Evolutionary conservation across 2,888 invertebrate genomes (phyloP).

Genomic region (Boloria selene): DNA sequence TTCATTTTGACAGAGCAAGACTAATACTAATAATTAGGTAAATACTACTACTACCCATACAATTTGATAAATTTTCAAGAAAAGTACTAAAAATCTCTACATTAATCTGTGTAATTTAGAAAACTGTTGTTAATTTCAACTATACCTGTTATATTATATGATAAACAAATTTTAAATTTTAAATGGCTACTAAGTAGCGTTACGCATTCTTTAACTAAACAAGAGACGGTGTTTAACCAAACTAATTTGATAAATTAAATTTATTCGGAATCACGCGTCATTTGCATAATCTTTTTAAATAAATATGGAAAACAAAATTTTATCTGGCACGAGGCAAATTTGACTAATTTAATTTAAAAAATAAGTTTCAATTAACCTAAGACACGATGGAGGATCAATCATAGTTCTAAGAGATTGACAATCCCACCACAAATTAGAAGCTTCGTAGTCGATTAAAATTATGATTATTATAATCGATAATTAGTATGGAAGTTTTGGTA

Average conservation of each 20-base stretch:
- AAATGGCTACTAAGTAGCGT: neutral
- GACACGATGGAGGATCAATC: slow-evolving; percentile 12
- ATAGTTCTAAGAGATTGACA: slow-evolving; percentile 9
- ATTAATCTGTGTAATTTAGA: neutral
- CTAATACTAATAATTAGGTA: too few relatives aligned
- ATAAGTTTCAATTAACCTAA: slow-evolving; percentile 52
- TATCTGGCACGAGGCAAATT: slow-evolving; percentile 20
- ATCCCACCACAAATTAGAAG: slow-evolving; percentile 26
- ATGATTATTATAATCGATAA: too few relatives aligned
- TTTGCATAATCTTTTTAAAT: slow-evolving; percentile 31
- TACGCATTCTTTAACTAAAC: slow-evolving; percentile 7
- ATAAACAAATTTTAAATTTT: slow-evolving; percentile 18
- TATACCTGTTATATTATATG: neutral
- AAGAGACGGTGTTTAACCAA: slow-evolving; percentile 19
- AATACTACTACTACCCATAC: too few relatives aligned
- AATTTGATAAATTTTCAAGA: too few relatives aligned
- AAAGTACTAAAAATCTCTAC: neutral
- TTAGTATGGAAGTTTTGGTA: too few relatives aligned
- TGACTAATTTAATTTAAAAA: slow-evolving; percentile 18
- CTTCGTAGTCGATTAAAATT: too few relatives aligned
- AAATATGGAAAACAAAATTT: slow-evolving; percentile 20
- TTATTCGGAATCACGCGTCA: slow-evolving; percentile 28
- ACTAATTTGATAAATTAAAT: slow-evolving; percentile 19
- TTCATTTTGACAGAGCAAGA: too few relatives aligned
- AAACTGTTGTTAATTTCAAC: neutral